A percentile compares a stretch with the other conserved stretches of the same genome.
These are phyloP conservation scores for Pionites leucogaster DNA, from an alignment of 2,113 vertebrate species.

Conservation along the genomic window DNA sequence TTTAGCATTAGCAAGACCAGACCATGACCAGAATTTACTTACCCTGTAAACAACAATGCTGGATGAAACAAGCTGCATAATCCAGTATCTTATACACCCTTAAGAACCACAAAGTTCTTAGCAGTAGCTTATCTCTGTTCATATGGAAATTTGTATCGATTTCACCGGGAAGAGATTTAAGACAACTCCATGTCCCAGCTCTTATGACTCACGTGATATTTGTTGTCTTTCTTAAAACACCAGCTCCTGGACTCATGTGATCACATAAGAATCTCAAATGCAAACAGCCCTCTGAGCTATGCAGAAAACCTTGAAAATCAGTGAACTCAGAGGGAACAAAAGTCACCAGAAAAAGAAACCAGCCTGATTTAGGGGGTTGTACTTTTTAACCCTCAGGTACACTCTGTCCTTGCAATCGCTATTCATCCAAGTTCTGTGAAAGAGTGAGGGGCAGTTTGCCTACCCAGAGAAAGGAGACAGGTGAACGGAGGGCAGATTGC, in stretches of 20 bases:
- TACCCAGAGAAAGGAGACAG: not conserved
- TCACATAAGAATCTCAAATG: slow-evolving; percentile 31
- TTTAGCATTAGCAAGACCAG: not conserved
- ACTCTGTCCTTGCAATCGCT: not conserved
- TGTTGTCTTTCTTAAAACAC: slow-evolving; percentile 15
- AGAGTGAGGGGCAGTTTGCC: not conserved
- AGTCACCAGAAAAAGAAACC: not conserved
- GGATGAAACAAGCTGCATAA: not conserved
- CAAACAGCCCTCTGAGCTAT: not conserved
- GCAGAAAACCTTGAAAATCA: slow-evolving; percentile 32
- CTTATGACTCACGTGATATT: not conserved
- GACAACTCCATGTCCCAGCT: not conserved
- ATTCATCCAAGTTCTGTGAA: not conserved
- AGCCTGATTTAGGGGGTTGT: not conserved
- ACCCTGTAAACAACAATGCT: not conserved
- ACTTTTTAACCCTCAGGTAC: not conserved
- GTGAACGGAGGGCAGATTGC: not conserved
- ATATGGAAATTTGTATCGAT: not conserved
- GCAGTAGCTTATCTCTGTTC: not conserved
- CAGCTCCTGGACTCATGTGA: not conserved
- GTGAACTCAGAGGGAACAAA: not conserved
- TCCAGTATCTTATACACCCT: not conserved
- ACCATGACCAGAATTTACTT: not conserved
- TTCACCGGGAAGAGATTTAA: not conserved
- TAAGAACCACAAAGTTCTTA: not conserved